These are phyloP conservation scores for Stratiomys singularior DNA, from an alignment of 2,888 invertebrate genomes.

Conservation along the genomic window DNA sequence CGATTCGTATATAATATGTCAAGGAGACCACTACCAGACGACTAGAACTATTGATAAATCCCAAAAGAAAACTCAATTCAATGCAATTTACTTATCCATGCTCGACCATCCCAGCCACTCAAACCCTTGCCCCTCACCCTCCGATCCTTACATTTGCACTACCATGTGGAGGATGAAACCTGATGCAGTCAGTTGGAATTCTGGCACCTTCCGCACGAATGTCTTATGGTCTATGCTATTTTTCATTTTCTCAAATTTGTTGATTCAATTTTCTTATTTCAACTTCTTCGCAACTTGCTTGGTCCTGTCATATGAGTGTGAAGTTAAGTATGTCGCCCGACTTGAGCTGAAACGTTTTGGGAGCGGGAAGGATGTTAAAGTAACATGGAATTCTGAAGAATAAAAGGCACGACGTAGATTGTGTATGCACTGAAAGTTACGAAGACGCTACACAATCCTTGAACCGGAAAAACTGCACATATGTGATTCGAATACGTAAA, in stretches of 20 bases:
- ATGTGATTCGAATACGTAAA: constrained; percentile 50
- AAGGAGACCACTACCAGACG: constrained; percentile 24
- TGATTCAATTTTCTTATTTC: constrained; percentile 49
- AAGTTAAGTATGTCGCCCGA: not conserved
- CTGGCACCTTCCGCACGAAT: constrained; percentile 39
- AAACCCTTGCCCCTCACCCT: not conserved
- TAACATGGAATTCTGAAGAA: constrained; percentile 37
- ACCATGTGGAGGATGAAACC: not conserved
- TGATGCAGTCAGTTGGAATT: not conserved
- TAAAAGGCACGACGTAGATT: constrained; percentile 48
- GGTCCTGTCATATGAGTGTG: not conserved
- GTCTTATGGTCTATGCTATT: constrained; percentile 48
- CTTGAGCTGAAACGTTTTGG: not conserved
- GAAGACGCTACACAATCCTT: constrained; percentile 42
- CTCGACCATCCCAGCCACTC: constrained; percentile 19
- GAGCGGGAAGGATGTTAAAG: not conserved
- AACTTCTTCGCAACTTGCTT: not conserved
- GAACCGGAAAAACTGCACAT: constrained; percentile 50
- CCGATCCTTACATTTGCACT: not conserved
- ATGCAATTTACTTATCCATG: constrained; percentile 48
- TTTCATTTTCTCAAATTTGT: constrained; percentile 51
- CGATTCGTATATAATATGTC: constrained; percentile 31
- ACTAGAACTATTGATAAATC: constrained; percentile 38
- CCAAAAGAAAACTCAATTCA: constrained; percentile 38
- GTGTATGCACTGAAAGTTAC: constrained; percentile 49